Conservation (phyloP, 2,888 invertebrate species). For the Aspidapion aeneum region DNA sequence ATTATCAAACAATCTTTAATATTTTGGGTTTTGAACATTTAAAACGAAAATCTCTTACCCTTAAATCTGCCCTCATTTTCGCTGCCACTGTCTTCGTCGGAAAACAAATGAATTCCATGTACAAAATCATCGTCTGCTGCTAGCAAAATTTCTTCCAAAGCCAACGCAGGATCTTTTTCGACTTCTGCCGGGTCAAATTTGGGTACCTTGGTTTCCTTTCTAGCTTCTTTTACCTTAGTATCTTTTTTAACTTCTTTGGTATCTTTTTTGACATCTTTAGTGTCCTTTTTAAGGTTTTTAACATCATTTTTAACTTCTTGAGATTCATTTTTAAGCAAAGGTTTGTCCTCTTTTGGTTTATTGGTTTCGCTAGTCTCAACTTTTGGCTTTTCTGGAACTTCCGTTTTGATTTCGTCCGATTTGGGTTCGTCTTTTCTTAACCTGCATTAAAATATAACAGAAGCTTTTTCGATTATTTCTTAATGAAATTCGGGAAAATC, state of each 20-base stretch:
- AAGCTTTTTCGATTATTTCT: too few species aligned
- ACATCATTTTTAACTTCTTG: slow-evolving; percentile 7
- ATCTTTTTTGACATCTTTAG: slow-evolving; percentile 6
- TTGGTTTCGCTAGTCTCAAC: too few species aligned
- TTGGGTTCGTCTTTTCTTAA: too few species aligned
- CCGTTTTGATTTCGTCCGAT: too few species aligned
- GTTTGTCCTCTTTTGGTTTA: slow-evolving; percentile 19
- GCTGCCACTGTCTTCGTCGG: slow-evolving; percentile 45
- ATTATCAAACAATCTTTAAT: too few species aligned
- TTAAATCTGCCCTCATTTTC: slow-evolving; percentile 48
- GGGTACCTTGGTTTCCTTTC: neutral
- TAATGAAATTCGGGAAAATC: too few species aligned
- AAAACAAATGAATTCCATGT: slow-evolving; percentile 43
- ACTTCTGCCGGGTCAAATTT: slow-evolving; percentile 2
- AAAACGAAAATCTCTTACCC: too few species aligned
- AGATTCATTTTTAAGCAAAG: slow-evolving; percentile 9
- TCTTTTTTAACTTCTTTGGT: slow-evolving; percentile 5
- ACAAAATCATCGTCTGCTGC: slow-evolving; percentile 35
- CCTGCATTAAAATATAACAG: too few species aligned
- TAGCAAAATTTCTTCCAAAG: slow-evolving; percentile 32
- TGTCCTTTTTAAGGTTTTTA: slow-evolving; percentile 12
- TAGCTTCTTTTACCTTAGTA: slow-evolving; percentile 1
- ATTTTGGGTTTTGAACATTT: too few species aligned
- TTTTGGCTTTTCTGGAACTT: too few species aligned
- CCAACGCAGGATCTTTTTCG: slow-evolving; percentile 10